phyloP scores from a whole-genome alignment of 2,113 vertebrate genomes.

The Prinia subflava region DNA sequence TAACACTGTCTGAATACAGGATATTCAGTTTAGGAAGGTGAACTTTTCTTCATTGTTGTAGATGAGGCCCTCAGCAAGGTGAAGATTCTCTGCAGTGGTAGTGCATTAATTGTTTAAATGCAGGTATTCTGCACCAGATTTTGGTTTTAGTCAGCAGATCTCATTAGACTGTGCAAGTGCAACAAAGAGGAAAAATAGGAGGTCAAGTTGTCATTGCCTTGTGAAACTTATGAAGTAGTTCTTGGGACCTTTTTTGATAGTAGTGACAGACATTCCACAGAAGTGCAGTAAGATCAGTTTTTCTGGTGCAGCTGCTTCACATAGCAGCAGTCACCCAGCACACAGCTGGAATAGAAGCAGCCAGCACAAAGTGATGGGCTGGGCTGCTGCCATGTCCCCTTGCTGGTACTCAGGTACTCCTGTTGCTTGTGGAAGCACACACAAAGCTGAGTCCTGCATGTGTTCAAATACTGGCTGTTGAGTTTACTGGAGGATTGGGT shows the following conservation, averaged over 20 bases:
- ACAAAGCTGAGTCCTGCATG: accelerated
- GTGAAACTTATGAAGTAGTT: neutral
- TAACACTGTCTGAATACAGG: neutral
- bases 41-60: neutral
- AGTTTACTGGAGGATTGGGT: neutral
- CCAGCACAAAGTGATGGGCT: neutral
- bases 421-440: neutral
- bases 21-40: neutral
- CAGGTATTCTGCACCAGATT: neutral
- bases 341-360: neutral
- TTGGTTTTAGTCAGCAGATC: neutral
- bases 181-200: neutral
- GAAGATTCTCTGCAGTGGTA: neutral
- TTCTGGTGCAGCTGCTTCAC: neutral
- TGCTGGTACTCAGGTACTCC: neutral
- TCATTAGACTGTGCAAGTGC: neutral
- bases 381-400: neutral
- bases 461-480: neutral
- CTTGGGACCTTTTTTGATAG: neutral
- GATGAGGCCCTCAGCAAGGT: neutral
- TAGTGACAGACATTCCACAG: neutral
- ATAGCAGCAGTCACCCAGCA: neutral
- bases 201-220: neutral
- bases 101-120: neutral
- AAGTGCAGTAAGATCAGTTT: neutral